phyloP scores from a whole-genome alignment of 1,140 invertebrate species.

The Drosophila lini region DNA sequence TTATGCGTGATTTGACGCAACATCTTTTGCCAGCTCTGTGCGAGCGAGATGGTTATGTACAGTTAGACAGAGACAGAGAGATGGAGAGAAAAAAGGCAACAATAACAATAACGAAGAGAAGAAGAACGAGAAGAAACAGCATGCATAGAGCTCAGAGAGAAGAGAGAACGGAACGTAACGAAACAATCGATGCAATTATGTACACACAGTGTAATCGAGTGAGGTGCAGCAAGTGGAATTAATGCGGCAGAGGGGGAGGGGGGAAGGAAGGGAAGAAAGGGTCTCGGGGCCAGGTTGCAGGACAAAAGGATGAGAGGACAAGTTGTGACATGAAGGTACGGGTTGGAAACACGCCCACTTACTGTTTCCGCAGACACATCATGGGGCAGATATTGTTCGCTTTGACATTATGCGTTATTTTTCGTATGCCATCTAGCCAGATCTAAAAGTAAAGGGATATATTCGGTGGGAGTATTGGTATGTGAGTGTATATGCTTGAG shows the following conservation, averaged over 20 bases:
- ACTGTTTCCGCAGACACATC: slow-evolving; percentile 99
- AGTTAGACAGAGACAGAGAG: slow-evolving; percentile 11
- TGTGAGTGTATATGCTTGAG: slow-evolving; percentile 1
- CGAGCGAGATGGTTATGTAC: slow-evolving; percentile 12
- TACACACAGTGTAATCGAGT: slow-evolving; percentile 55
- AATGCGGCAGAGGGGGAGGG: slow-evolving; percentile 19
- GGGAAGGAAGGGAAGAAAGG: neutral
- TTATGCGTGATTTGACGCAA: slow-evolving; percentile 97
- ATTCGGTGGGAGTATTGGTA: slow-evolving; percentile 46
- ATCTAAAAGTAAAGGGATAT: slow-evolving; percentile 87
- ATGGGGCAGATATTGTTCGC: slow-evolving; percentile 99
- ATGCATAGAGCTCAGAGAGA: slow-evolving; percentile 34
- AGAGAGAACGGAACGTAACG: slow-evolving; percentile 23
- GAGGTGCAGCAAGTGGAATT: slow-evolving; percentile 45
- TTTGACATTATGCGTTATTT: slow-evolving; percentile 99
- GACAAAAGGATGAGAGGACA: slow-evolving; percentile 14
- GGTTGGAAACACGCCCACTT: slow-evolving; percentile 86
- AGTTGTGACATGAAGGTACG: neutral
- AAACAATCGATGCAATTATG: slow-evolving; percentile 56
- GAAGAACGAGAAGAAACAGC: slow-evolving; percentile 29
- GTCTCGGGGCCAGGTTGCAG: neutral
- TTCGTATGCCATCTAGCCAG: slow-evolving; percentile 97
- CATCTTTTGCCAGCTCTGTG: slow-evolving; percentile 95
- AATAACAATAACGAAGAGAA: slow-evolving; percentile 46
- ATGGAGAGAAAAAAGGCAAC: slow-evolving; percentile 29